These are phyloP conservation scores for Drosophila longiperda DNA, from an alignment of 2,888 invertebrate genomes.

Conservation along the genomic window DNA sequence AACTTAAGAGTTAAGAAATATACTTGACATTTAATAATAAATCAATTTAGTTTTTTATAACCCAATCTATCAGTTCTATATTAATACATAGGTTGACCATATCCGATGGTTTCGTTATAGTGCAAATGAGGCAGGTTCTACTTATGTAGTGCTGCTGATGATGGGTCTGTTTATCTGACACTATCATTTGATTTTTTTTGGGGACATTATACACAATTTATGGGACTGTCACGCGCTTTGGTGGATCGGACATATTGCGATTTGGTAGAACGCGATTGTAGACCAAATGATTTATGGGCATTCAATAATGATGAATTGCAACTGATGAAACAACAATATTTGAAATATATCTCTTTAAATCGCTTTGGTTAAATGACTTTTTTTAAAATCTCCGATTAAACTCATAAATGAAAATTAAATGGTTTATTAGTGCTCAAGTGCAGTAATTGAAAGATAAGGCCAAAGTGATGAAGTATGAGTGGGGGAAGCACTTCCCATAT, in stretches of 20 bases:
- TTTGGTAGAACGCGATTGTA: slow-evolving; percentile 34
- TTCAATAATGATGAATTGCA: slow-evolving; percentile 65
- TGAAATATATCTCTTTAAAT: slow-evolving; percentile 36
- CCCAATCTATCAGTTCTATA: slow-evolving; percentile 3
- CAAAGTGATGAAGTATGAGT: slow-evolving; percentile 23
- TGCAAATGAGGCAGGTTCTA: slow-evolving; percentile 12
- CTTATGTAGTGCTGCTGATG: not conserved
- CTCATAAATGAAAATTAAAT: slow-evolving; percentile 35
- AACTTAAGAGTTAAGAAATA: not conserved
- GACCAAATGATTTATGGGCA: slow-evolving; percentile 61
- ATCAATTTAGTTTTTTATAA: slow-evolving; percentile 28
- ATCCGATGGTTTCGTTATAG: not conserved
- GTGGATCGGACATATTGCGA: slow-evolving; percentile 34
- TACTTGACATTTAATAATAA: slow-evolving; percentile 6
- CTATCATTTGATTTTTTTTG: slow-evolving; percentile 27
- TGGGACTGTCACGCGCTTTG: slow-evolving; percentile 61
- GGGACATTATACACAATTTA: slow-evolving; percentile 39
- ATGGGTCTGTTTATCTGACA: slow-evolving; percentile 17
- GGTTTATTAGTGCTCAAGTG: slow-evolving; percentile 58
- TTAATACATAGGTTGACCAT: slow-evolving; percentile 11
- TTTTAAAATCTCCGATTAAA: slow-evolving; percentile 65
- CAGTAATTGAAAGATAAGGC: slow-evolving; percentile 61
- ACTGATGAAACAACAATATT: slow-evolving; percentile 50
- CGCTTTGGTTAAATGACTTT: slow-evolving; percentile 8
- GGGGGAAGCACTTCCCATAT: slow-evolving; percentile 38